These are phyloP conservation scores for Myanophis thanlyinensis DNA, from an alignment of 2,113 vertebrate genomes.

Conservation along the genomic window DNA sequence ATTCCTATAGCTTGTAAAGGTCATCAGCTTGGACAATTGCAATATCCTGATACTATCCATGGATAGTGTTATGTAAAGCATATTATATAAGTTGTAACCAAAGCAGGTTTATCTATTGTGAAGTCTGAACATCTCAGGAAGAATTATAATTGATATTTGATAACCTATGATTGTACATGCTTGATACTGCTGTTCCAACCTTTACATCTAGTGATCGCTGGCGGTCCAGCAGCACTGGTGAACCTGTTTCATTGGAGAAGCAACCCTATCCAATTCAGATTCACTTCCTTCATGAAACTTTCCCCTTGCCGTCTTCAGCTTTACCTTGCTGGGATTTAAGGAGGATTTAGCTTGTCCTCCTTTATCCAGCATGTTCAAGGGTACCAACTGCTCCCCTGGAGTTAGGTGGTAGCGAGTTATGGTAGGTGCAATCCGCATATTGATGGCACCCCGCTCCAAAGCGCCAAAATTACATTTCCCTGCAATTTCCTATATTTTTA, in stretches of 20 bases:
- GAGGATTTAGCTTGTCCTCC: not conserved
- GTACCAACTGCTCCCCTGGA: not conserved
- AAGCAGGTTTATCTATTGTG: not conserved
- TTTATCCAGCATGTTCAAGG: not conserved
- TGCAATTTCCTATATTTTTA: not conserved
- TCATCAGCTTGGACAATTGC: not conserved
- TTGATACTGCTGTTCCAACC: not conserved
- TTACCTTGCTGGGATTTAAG: not conserved
- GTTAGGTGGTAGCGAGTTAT: not conserved
- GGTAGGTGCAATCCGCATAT: not conserved
- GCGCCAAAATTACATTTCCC: not conserved
- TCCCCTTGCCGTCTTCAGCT: not conserved
- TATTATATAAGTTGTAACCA: not conserved
- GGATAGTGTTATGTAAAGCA: not conserved
- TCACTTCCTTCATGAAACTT: not conserved
- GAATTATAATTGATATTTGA: not conserved
- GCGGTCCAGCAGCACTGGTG: not conserved
- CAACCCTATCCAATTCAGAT: not conserved
- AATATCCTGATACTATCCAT: not conserved
- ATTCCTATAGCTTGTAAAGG: not conserved
- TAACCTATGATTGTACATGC: not conserved
- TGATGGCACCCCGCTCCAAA: not conserved
- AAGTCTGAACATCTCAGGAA: not conserved
- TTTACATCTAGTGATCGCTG: not conserved
- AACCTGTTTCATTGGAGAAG: not conserved